Evolutionary conservation across 2,888 invertebrate species (phyloP).

Genomic region (Melikaiella ostensackeni): DNA sequence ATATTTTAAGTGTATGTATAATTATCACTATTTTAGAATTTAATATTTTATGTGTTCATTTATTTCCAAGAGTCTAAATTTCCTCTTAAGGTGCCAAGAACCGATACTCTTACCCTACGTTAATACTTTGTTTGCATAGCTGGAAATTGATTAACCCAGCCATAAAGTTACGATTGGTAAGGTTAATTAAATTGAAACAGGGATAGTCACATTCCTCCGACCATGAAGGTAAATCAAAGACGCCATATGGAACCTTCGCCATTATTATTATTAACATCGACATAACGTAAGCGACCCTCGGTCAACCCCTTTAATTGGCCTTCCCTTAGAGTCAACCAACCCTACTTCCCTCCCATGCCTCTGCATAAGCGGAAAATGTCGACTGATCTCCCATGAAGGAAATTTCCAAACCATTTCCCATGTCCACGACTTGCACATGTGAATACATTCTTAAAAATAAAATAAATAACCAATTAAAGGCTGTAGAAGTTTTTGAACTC

Average conservation of each 20-base stretch:
- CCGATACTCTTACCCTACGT: too few species aligned
- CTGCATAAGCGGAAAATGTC: slow-evolving; percentile 29
- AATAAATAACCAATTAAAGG: background rate
- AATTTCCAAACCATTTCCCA: background rate
- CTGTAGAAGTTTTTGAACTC: too few species aligned
- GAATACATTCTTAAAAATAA: background rate
- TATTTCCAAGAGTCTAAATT: too few species aligned
- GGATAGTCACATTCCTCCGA: background rate
- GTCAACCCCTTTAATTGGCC: slow-evolving; percentile 50
- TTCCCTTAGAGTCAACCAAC: slow-evolving; percentile 55
- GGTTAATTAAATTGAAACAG: background rate
- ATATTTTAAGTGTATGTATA: too few species aligned
- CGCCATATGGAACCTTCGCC: slow-evolving; percentile 57
- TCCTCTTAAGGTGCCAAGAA: too few species aligned
- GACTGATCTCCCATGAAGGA: slow-evolving; percentile 9
- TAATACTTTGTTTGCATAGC: background rate
- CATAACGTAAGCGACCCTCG: too few species aligned
- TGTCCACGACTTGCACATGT: background rate
- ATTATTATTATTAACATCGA: slow-evolving; percentile 45
- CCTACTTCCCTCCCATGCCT: slow-evolving; percentile 55
- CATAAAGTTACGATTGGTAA: background rate
- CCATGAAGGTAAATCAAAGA: background rate
- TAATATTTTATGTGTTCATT: too few species aligned
- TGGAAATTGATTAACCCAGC: background rate
- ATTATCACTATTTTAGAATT: too few species aligned